Evolutionary conservation across 2,113 vertebrate genomes (phyloP).

Genomic region (Diglossa brunneiventris): DNA sequence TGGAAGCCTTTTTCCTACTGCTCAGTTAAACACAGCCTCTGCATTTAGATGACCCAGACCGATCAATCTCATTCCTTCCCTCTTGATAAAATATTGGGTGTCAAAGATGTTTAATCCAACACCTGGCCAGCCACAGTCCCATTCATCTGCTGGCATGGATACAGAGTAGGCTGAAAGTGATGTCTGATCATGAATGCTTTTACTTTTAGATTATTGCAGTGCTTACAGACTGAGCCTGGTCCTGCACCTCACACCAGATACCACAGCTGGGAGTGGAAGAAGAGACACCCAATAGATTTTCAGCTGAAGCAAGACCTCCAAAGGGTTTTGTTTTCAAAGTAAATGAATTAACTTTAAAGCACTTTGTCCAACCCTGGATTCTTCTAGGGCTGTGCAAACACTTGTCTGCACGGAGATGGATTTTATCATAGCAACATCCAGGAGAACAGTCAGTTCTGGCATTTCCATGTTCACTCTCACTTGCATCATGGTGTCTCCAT

Average conservation of each 20-base stretch:
- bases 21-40: conserved; percentile 38
- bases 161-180: neutral
- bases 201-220: neutral
- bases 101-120: conserved; percentile 27
- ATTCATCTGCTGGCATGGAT: conserved; percentile 11
- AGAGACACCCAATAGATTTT: neutral
- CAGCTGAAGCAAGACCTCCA: neutral
- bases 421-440: neutral
- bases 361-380: neutral
- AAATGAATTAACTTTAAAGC: neutral
- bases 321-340: neutral
- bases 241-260: neutral
- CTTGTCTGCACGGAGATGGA: neutral
- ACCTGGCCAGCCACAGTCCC: conserved; percentile 2
- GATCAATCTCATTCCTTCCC: neutral
- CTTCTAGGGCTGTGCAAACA: neutral
- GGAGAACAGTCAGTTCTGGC: neutral
- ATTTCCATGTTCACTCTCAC: neutral
- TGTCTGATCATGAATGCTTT: neutral
- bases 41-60: neutral
- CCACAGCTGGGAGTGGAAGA: neutral
- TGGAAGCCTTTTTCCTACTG: conserved; percentile 3
- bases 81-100: conserved; percentile 22
- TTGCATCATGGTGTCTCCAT: neutral
- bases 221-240: neutral